Evolutionary conservation across 2,797 vertebrate genomes (phyloP), one percentile per base, ranked within the genome.

Genomic region (Arctocebus calabarensis): DNA sequence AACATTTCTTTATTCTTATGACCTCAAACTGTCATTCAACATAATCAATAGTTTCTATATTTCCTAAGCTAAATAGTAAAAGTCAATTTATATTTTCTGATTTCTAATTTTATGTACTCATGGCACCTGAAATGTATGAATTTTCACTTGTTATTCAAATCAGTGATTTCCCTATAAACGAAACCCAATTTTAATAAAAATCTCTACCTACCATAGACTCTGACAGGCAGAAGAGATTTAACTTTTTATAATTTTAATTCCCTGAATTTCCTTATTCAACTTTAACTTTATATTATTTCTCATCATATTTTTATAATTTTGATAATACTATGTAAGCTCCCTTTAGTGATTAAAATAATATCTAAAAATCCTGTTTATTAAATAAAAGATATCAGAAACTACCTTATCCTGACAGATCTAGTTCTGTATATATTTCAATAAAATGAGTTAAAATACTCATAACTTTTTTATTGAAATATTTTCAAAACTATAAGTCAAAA

Each of bases 271-370:
- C 70, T 95, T 88, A 91, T 83, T 5, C 29, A 75, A 92, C 92
- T 92, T 94, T 95, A 95, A 82, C 88, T 94, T 92, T 84, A 27
- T 75, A 61, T 95, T 97, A 48, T 91, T 95, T 92, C 27, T 87
- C 32, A 86, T 17, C 43, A 3, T 45, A 95, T 84, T 92, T 74
- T 25, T 61, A 3, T 71, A 84, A 75, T 83, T 95, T 95, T 25
- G 34, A 4, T 75, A 83, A 84, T 95, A 55, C 52, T 61, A n/a
- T 83, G 37, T 86, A 97, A 97, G 37, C 23, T 94, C 37, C 11
- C 3, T 81, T 27, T 94, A n/a, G 40, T 91, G 73, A 90, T 71
- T 25, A 91, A 87, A 96, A 91, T 52, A 77, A 27, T 74, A 90
- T 2, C 34, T 89, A 86, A 78, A 97, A 95, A 88, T 89, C 22